phyloP scores from a whole-genome alignment of 2,888 invertebrate genomes.

The Morinoia aosen region DNA sequence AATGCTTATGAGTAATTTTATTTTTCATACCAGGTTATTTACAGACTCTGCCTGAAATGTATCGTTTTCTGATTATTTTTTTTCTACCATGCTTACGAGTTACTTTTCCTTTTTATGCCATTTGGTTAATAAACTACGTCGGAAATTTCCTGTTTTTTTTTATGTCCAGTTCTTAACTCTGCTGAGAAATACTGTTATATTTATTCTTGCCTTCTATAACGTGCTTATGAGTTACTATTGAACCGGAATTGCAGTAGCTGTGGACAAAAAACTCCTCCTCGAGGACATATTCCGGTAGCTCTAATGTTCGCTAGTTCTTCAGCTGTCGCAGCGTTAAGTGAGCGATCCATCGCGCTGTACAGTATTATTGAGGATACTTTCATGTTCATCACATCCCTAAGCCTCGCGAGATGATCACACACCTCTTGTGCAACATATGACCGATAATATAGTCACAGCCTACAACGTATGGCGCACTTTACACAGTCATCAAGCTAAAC shows the following conservation, averaged over 20 bases:
- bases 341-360: not conserved
- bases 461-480: slow-evolving; percentile 4
- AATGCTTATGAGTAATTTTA: no score
- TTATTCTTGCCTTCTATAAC: no score
- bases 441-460: not conserved
- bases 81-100: no score
- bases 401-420: not conserved
- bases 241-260: not conserved
- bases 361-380: slow-evolving; percentile 3
- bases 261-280: not conserved
- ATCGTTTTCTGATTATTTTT: no score
- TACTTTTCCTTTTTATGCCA: no score
- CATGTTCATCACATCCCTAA: not conserved
- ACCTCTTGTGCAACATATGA: not conserved
- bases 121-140: no score
- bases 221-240: not conserved
- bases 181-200: no score
- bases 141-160: no score
- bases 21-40: no score
- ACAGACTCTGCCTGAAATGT: no score
- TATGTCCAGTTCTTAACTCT: no score
- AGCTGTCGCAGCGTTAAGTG: not conserved
- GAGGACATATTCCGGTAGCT: not conserved
- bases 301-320: not conserved
- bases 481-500: not conserved